Conservation (phyloP, 2,888 invertebrate species). For the Bhutanitis thaidina region DNA sequence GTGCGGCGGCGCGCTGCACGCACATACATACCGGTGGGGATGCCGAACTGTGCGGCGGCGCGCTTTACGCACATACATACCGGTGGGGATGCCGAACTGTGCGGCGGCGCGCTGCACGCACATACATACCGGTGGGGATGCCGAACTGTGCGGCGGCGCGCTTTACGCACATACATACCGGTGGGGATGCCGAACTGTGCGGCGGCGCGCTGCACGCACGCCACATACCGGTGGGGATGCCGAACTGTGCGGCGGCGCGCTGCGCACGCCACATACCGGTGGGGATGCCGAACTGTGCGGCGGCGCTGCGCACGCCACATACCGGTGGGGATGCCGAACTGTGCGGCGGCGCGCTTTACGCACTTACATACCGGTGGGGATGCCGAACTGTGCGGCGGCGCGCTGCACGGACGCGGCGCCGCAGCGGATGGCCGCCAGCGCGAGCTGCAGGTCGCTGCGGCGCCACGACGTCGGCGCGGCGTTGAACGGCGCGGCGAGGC, state of each 20-base stretch:
- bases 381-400: slow-evolving; percentile 91
- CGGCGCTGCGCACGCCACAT: slow-evolving; percentile 35
- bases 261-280: slow-evolving; percentile 81
- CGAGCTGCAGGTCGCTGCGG: slow-evolving; percentile 89
- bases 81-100: background rate
- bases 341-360: slow-evolving; percentile 15
- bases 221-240: background rate
- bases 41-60: too few species aligned
- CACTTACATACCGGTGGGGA: slow-evolving; percentile 85
- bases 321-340: background rate
- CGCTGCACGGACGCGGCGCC: slow-evolving; percentile 92
- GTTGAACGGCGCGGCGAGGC: slow-evolving; percentile 93
- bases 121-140: background rate
- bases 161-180: background rate
- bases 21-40: too few species aligned
- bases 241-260: slow-evolving; percentile 15
- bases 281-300: slow-evolving; percentile 92
- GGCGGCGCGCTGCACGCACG: background rate
- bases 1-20: too few species aligned
- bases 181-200: too few species aligned
- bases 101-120: background rate
- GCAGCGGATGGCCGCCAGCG: slow-evolving; percentile 89
- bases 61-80: background rate
- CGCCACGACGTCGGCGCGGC: slow-evolving; percentile 95
- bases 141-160: too few species aligned